These are phyloP conservation scores for Poecilus cupreus DNA, from an alignment of 2,888 invertebrate genomes.

Conservation along the genomic window DNA sequence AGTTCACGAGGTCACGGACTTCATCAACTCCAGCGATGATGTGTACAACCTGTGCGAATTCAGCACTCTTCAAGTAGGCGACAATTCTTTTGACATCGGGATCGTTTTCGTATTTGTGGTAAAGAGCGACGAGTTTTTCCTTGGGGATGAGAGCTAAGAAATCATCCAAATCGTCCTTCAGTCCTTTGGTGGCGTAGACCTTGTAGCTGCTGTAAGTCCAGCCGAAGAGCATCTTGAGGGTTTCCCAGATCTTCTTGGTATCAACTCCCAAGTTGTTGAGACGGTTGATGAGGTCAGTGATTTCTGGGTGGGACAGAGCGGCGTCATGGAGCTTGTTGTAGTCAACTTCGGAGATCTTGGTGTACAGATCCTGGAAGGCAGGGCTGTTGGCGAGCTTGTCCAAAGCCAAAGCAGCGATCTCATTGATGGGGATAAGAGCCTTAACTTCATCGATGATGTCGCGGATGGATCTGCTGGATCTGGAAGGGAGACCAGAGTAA, in stretches of 20 bases:
- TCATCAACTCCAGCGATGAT: conserved; percentile 60
- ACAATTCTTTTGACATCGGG: conserved; percentile 62
- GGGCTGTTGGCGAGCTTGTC: conserved; percentile 61
- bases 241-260: conserved; percentile 62
- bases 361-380: conserved; percentile 56
- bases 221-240: conserved; percentile 61
- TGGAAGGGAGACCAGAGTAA: neutral
- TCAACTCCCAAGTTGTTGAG: neutral
- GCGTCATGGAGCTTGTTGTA: conserved; percentile 63
- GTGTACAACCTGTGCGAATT: conserved; percentile 54
- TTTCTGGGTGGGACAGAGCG: conserved; percentile 60
- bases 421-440: conserved; percentile 60
- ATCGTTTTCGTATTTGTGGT: conserved; percentile 61
- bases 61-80: conserved; percentile 62
- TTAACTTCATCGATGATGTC: conserved; percentile 52
- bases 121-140: conserved; percentile 59
- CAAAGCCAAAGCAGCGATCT: conserved; percentile 47
- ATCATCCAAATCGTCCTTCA: conserved; percentile 59
- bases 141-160: conserved; percentile 60
- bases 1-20: conserved; percentile 61
- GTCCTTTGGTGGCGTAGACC: conserved; percentile 26
- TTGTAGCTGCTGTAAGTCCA: conserved; percentile 42
- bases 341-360: conserved; percentile 48
- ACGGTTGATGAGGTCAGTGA: neutral
- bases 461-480: neutral